Base-by-base conservation (phyloP, 2,888 invertebrate genomes). In the Drosophila rubida region DNA sequence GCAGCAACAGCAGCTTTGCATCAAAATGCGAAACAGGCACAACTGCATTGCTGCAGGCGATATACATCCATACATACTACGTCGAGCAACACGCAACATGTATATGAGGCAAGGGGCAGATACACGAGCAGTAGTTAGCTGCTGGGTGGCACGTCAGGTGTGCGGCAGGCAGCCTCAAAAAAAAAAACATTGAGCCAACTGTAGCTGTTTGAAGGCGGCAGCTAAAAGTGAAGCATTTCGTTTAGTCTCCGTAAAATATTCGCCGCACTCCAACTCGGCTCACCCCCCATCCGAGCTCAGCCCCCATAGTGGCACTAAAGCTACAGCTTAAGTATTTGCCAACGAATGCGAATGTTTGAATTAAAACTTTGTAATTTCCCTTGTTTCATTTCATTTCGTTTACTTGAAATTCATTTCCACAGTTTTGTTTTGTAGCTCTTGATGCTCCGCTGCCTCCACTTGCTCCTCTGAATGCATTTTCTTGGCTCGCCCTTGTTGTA, bases 351-450 rank as follows among this genome's bases (percentile, higher is more conserved):
- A 88, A 80, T 85, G 80, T 83, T 84, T 84, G 84, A 83, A 84
- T 84, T 84, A 84, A 84, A 84, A 84, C 84, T 84, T 84, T 88
- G 84, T 84, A 88, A 88, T 84, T 84, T 84, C 88, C 87, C 84
- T 83, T 88, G 84, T 84, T 88, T 84, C 84, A 88, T 87, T 82
- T 86, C 84, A 83, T 83, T 88, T 88, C 87, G 82, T 68, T 82
- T 79, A 81, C 82, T 82, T 78, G 79, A 85, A 86, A 88, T 86
- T 80, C 88, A 86, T 88, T 88, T 84, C 80, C 64, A 66, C 75
- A 60, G 68, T 67, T 86, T 71, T 72, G 60, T 61, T 57, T 54
- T 76, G 45, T 54, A 53, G 30, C 42, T 39, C 13, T 37, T 19
- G 13, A 27, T 35, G 8, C 46, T 23, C 19, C 3, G 19, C 19